Percentiles rank a stretch among this genome's conserved stretches.
phyloP scores from a whole-genome alignment of 1,140 invertebrate species.

The Bombus haemorrhoidalis region DNA sequence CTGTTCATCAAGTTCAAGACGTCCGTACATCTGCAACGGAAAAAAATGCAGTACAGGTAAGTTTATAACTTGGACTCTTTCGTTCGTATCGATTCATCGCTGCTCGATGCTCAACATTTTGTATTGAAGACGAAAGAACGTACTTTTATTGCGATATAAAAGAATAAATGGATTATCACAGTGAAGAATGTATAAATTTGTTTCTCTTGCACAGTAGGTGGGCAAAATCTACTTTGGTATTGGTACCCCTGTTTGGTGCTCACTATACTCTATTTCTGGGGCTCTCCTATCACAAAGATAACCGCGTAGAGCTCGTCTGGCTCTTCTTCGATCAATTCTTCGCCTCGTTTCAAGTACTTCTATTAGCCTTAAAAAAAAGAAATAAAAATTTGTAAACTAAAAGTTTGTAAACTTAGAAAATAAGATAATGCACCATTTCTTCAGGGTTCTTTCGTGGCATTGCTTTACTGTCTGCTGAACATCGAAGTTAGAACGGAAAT shows the following conservation, averaged over 20 bases:
- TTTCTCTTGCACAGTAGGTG: constrained; percentile 76
- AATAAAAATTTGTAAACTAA: not conserved
- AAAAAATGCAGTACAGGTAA: constrained; percentile 79
- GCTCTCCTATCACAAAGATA: constrained; percentile 82
- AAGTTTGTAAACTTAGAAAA: not conserved
- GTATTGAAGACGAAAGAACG: too few species aligned
- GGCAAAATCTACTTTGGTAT: constrained; percentile 88
- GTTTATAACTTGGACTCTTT: not conserved
- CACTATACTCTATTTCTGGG: constrained; percentile 88
- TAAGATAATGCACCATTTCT: not conserved
- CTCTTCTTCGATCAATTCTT: constrained; percentile 89
- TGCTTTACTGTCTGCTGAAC: constrained; percentile 86
- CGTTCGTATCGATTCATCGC: not conserved
- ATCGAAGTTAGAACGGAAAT: constrained; percentile 84
- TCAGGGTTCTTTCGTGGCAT: constrained; percentile 85
- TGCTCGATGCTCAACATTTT: too few species aligned
- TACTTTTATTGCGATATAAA: not conserved
- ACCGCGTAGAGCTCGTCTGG: constrained; percentile 85
- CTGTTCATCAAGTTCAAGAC: constrained; percentile 88
- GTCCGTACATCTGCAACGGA: constrained; percentile 83
- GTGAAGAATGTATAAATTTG: not conserved
- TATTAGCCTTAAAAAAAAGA: not conserved
- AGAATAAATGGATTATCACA: not conserved
- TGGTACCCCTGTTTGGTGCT: constrained; percentile 90
- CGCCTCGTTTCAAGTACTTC: constrained; percentile 88